phyloP scores from a whole-genome alignment of 2,113 vertebrate genomes.

The Eptatretus burgeri region DNA sequence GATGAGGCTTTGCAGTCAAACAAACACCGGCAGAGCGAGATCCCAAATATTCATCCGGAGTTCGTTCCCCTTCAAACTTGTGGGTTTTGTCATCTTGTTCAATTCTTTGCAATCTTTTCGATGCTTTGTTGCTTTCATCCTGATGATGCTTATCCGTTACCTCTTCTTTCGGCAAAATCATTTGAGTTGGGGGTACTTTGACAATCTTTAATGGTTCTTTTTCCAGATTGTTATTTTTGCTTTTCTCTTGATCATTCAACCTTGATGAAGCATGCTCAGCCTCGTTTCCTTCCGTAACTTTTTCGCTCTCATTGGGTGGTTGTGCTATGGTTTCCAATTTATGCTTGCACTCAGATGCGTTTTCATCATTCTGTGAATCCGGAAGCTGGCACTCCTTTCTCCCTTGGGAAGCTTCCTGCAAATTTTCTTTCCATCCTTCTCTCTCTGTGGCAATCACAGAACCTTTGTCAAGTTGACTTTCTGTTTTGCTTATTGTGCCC shows the following conservation, averaged over 20 bases:
- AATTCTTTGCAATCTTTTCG: slow-evolving; percentile 13
- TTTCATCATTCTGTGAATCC: slow-evolving; percentile 17
- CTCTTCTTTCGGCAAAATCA: not conserved
- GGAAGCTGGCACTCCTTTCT: slow-evolving; percentile 16
- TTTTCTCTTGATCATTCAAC: slow-evolving; percentile 20
- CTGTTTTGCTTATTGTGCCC: slow-evolving; percentile 5
- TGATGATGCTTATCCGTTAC: not conserved
- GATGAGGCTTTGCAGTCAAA: no score
- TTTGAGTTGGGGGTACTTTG: not conserved
- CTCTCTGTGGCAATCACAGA: slow-evolving; percentile 17
- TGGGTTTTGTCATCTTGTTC: slow-evolving; percentile 10
- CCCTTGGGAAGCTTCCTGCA: slow-evolving; percentile 19
- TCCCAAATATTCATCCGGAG: no score
- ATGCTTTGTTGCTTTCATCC: slow-evolving; percentile 7
- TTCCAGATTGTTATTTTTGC: slow-evolving; percentile 12
- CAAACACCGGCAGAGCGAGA: no score
- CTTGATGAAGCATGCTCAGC: slow-evolving; percentile 19
- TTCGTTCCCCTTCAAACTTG: no score
- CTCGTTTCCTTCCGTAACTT: slow-evolving; percentile 21
- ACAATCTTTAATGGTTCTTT: not conserved
- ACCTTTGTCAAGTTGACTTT: slow-evolving; percentile 20
- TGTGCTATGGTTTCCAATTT: slow-evolving; percentile 20
- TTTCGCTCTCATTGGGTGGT: slow-evolving; percentile 14
- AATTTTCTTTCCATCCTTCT: slow-evolving; percentile 15
- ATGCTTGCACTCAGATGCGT: slow-evolving; percentile 16